These are phyloP conservation scores for Agapetus fuscipes DNA, from an alignment of 2,888 invertebrate genomes.

Conservation along the genomic window DNA sequence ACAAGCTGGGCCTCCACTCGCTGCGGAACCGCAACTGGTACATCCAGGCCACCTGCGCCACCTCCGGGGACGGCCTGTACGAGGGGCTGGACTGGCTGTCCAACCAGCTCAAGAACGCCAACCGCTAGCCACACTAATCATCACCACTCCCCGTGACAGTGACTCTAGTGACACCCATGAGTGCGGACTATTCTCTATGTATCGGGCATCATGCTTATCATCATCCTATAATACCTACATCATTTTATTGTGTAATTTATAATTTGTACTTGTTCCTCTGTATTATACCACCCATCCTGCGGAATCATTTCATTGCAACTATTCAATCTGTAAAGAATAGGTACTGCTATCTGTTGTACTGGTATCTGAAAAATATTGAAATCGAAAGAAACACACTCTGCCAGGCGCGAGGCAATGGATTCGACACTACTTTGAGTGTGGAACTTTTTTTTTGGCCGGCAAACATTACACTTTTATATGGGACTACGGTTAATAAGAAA, in stretches of 20 bases:
- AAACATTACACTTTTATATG: too few species aligned
- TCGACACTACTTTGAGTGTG: too few species aligned
- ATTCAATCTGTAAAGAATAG: too few species aligned
- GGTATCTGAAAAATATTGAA: too few species aligned
- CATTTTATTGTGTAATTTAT: constrained; percentile 21
- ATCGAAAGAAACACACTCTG: too few species aligned
- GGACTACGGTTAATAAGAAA: too few species aligned
- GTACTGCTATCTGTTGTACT: too few species aligned
- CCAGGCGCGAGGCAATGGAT: too few species aligned
- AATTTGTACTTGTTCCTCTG: constrained; percentile 21
- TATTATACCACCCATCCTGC: constrained; percentile 20
- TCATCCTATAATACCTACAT: too few species aligned
- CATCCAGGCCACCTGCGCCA: constrained; percentile 97
- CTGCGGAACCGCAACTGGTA: constrained; percentile 97
- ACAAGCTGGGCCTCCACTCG: constrained; percentile 97
- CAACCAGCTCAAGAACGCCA: constrained; percentile 97
- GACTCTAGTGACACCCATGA: constrained; percentile 19
- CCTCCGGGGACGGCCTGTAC: constrained; percentile 96
- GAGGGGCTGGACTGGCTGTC: constrained; percentile 99
- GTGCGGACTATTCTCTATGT: constrained; percentile 20
- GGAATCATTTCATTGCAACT: constrained; percentile 19
- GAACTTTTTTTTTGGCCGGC: too few species aligned
- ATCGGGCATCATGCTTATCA: constrained; percentile 21
- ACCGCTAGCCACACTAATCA: constrained; percentile 60
- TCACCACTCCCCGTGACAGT: constrained; percentile 18